These are phyloP conservation scores for Rynchops niger DNA, from an alignment of 2,113 vertebrate genomes.

Conservation along the genomic window DNA sequence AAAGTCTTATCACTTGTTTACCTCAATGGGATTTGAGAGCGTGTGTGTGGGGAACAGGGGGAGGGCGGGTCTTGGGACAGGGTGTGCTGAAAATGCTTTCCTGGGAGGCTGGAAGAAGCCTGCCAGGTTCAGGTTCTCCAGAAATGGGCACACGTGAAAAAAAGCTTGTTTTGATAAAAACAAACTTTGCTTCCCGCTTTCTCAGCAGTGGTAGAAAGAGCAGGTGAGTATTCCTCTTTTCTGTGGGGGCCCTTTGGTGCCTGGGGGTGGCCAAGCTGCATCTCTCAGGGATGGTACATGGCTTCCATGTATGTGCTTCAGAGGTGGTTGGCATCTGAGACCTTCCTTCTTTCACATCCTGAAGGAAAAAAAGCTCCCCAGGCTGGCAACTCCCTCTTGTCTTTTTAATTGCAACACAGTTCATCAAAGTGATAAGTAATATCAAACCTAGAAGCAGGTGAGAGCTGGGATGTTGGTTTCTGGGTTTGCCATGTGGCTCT, in stretches of 20 bases:
- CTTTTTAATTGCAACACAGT: background rate
- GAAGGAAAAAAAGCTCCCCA: background rate
- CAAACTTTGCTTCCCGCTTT: background rate
- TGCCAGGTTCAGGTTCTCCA: background rate
- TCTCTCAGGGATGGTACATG: background rate
- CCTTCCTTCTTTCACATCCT: background rate
- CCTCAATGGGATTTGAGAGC: background rate
- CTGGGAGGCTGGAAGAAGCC: background rate
- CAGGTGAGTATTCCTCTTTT: background rate
- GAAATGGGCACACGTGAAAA: background rate
- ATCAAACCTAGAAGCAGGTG: background rate
- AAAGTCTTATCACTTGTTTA: slow-evolving; percentile 8
- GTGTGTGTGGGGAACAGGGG: background rate
- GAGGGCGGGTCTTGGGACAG: background rate
- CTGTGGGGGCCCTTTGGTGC: background rate
- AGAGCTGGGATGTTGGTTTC: background rate
- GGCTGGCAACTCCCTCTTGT: background rate
- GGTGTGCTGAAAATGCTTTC: background rate
- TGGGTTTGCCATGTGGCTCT: background rate
- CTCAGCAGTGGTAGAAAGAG: background rate
- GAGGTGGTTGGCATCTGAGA: background rate
- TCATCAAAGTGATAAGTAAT: background rate
- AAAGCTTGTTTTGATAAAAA: background rate
- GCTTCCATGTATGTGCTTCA: background rate
- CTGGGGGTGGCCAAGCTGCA: background rate